Conservation (phyloP, 2,113 vertebrate genomes). For the Psittacula cyanocephala region DNA sequence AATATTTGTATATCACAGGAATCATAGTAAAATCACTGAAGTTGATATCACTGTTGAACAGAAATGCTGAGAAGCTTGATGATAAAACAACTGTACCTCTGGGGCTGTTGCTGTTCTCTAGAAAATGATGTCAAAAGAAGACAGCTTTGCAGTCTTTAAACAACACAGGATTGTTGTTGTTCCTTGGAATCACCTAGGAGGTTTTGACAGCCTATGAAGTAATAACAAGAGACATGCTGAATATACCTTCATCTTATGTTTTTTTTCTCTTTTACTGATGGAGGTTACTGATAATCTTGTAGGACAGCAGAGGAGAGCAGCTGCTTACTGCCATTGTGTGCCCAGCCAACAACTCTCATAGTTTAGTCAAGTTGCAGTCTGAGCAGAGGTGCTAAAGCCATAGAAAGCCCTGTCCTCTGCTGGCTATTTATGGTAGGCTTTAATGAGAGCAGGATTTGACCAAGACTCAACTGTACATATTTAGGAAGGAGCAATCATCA, state of each 20-base stretch:
- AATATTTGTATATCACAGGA: background rate
- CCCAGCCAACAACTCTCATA: background rate
- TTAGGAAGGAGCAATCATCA: background rate
- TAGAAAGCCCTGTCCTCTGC: background rate
- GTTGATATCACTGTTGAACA: background rate
- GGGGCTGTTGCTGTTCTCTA: background rate
- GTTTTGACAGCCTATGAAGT: background rate
- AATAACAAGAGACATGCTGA: background rate
- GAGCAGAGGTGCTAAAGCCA: background rate
- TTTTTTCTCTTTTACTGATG: background rate
- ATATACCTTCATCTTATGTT: background rate
- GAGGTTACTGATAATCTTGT: background rate
- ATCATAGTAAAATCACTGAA: background rate
- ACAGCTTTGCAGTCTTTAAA: background rate
- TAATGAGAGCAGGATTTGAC: background rate
- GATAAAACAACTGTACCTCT: rapidly evolving
- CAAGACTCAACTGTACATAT: background rate
- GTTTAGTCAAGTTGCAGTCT: background rate
- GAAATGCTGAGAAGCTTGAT: background rate
- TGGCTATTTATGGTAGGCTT: background rate
- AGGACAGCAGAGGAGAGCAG: background rate
- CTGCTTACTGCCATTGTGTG: background rate
- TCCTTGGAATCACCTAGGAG: background rate
- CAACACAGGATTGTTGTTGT: rapidly evolving
- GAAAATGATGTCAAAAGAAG: background rate